phyloP scores from a whole-genome alignment of 2,888 invertebrate genomes.

The Cantharis nigra region DNA sequence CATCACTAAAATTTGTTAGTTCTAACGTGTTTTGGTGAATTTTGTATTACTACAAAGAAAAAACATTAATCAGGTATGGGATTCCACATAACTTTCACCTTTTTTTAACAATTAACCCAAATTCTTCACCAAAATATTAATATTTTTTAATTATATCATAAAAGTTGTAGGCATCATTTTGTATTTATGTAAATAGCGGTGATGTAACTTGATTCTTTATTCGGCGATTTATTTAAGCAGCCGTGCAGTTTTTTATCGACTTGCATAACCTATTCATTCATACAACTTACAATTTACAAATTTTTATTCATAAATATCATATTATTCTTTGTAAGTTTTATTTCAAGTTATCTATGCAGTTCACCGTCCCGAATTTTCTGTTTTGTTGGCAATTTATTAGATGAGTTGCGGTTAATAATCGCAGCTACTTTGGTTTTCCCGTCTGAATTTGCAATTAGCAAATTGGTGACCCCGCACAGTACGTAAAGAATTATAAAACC shows the following conservation, averaged over 20 bases:
- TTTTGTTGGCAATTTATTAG: no score
- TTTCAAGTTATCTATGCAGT: no score
- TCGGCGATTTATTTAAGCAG: background rate
- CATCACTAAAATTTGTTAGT: background rate
- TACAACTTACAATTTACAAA: background rate
- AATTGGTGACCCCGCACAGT: no score
- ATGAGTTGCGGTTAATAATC: no score
- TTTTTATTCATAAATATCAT: background rate
- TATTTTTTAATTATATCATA: background rate
- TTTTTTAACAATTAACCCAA: background rate
- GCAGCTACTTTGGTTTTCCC: no score
- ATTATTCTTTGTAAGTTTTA: no score
- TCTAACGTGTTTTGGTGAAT: background rate
- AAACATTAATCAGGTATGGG: background rate
- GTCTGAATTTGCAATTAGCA: no score
- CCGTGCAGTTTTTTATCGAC: background rate
- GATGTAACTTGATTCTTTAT: background rate
- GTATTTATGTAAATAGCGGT: background rate
- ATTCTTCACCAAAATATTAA: background rate
- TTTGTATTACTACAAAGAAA: background rate
- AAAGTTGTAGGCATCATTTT: background rate
- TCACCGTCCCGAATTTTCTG: no score
- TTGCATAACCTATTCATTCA: background rate
- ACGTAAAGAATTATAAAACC: no score
- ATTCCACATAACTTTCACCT: background rate